Evolutionary conservation across 2,888 invertebrate species (phyloP).

Genomic region (Ophion ellenae): DNA sequence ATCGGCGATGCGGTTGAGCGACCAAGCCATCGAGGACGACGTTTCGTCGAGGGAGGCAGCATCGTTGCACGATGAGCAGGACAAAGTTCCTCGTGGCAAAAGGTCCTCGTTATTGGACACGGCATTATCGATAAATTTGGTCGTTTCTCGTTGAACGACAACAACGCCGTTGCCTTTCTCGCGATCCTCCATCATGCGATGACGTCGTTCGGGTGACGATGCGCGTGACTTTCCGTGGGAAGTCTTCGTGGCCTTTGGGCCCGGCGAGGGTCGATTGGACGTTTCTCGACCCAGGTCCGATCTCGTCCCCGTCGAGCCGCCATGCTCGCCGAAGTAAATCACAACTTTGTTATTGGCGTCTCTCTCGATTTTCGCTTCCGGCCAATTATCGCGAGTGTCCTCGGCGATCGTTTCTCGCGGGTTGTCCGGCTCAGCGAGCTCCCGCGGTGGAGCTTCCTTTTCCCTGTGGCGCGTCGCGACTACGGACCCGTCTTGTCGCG

Average conservation of each 20-base stretch:
- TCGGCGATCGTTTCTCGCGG: not conserved
- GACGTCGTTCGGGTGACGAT: not conserved
- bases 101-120: conserved; percentile 8
- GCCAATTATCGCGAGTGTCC: conserved; percentile 39
- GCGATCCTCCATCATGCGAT: conserved; percentile 23
- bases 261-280: conserved; percentile 9
- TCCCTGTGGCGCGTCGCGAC: conserved; percentile 9
- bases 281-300: conserved; percentile 15
- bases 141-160: not conserved
- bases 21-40: conserved; percentile 52
- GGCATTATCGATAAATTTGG: not conserved
- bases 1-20: conserved; percentile 56
- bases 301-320: not conserved
- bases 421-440: not conserved
- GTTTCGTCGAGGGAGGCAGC: conserved; percentile 32
- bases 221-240: not conserved
- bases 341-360: conserved; percentile 87
- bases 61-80: conserved; percentile 39
- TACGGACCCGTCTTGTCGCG: conserved; percentile 28
- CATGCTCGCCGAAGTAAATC: conserved; percentile 89
- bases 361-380: conserved; percentile 70
- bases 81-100: conserved; percentile 50
- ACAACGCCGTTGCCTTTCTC: conserved; percentile 1
- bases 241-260: not conserved
- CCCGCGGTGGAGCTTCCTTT: not conserved